phyloP scores from a whole-genome alignment of 2,797 vertebrate species.

The Galago senegalensis region DNA sequence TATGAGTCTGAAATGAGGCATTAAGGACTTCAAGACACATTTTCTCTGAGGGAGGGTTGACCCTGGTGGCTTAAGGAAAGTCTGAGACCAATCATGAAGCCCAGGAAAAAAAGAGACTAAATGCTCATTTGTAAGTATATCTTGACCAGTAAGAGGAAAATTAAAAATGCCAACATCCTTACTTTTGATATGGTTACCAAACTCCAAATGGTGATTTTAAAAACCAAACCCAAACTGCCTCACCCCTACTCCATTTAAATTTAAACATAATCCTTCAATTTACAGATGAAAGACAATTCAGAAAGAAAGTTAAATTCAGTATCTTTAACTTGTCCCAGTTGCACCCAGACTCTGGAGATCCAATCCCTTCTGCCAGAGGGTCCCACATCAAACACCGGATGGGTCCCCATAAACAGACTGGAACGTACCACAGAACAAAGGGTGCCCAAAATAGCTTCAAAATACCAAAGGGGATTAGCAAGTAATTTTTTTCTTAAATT shows the following conservation, averaged over 20 bases:
- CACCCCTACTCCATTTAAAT: constrained; percentile 65
- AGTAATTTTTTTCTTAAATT: constrained; percentile 72
- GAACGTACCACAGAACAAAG: constrained; percentile 76
- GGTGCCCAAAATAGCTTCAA: constrained; percentile 73
- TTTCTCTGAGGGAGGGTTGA: constrained; percentile 38
- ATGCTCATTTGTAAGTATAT: constrained; percentile 17
- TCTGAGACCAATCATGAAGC: constrained; percentile 50
- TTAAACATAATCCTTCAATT: constrained; percentile 78
- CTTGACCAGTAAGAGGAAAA: constrained; percentile 64
- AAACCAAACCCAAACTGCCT: constrained; percentile 75
- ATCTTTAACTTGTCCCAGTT: constrained; percentile 76
- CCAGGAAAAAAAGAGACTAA: constrained; percentile 36
- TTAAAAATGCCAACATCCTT: constrained; percentile 58
- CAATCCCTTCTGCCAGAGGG: constrained; percentile 70
- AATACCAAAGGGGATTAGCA: constrained; percentile 79
- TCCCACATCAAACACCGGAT: constrained; percentile 79
- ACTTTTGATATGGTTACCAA: constrained; percentile 74
- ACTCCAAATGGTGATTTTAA: constrained; percentile 67
- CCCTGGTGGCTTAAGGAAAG: constrained; percentile 43
- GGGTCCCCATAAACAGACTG: constrained; percentile 66
- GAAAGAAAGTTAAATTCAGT: constrained; percentile 71
- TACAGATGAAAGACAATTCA: constrained; percentile 78
- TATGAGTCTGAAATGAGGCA: constrained; percentile 44
- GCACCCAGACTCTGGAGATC: constrained; percentile 69
- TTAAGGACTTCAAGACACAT: constrained; percentile 3